These are phyloP conservation scores for Heterocephalus glaber DNA, from an alignment of 2,113 vertebrate genomes.

Conservation along the genomic window DNA sequence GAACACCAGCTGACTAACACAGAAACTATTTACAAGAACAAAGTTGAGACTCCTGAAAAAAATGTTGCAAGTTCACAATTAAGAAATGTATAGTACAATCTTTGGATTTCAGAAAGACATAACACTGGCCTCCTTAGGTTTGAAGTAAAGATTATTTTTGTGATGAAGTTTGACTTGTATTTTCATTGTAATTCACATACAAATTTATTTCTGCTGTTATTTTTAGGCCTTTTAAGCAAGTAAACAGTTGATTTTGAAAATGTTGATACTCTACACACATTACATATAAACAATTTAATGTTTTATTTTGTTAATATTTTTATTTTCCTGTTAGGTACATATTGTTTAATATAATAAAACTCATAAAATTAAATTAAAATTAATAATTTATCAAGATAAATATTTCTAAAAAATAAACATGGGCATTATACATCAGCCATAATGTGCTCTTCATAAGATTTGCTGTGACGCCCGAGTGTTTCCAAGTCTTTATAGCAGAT, in stretches of 20 bases:
- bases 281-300: neutral
- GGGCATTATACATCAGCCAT: neutral
- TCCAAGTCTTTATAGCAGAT: neutral
- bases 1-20: neutral
- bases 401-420: neutral
- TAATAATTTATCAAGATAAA: neutral
- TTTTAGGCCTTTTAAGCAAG: neutral
- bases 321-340: neutral
- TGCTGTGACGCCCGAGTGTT: neutral
- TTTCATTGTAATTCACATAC: neutral
- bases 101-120: too few relatives aligned
- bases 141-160: neutral
- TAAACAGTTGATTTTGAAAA: neutral
- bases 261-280: neutral
- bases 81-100: too few relatives aligned
- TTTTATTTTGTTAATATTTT: neutral
- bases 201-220: neutral
- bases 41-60: neutral
- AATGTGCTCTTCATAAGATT: neutral
- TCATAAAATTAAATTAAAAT: neutral
- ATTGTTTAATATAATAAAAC: neutral
- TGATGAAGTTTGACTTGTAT: neutral
- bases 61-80: neutral
- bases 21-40: neutral
- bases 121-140: neutral